Conservation (phyloP, 2,797 vertebrate genomes). For the Ptychobarbus kaznakovi region DNA sequence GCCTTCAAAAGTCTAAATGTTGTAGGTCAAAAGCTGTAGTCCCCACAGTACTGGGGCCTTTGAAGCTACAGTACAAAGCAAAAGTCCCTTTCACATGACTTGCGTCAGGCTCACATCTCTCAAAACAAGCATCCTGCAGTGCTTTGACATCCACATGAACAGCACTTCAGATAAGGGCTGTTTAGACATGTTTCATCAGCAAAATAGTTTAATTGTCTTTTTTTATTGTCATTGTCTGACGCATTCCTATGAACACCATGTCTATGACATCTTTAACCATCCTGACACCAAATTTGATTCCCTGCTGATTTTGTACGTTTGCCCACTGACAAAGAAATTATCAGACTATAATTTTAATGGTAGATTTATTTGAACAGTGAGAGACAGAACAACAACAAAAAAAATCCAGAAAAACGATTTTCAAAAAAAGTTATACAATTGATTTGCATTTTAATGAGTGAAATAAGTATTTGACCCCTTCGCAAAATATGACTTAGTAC, state of each 20-base stretch:
- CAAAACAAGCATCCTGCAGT: neutral
- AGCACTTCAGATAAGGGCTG: neutral
- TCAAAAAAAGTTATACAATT: no score
- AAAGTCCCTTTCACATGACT: conserved; percentile 20
- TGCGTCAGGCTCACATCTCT: conserved; percentile 19
- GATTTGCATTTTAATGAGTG: no score
- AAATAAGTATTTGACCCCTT: no score
- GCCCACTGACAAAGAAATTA: no score
- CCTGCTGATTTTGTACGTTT: no score
- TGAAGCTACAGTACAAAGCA: conserved; percentile 12
- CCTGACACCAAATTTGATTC: neutral
- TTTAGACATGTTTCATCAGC: neutral
- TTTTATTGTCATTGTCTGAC: neutral
- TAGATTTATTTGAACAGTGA: no score
- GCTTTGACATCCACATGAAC: conserved; percentile 20
- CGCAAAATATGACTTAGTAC: no score
- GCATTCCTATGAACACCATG: neutral
- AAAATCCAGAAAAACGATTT: no score
- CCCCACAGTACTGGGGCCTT: neutral
- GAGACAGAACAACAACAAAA: no score
- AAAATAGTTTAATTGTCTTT: neutral
- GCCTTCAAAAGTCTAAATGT: conserved; percentile 12
- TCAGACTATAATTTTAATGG: no score
- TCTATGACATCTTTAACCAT: neutral
- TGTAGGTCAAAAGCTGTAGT: conserved; percentile 25